A percentile compares a stretch with the other conserved stretches of the same genome.
phyloP scores from a whole-genome alignment of 2,888 invertebrate species.

The Drosophila hamatofila region DNA sequence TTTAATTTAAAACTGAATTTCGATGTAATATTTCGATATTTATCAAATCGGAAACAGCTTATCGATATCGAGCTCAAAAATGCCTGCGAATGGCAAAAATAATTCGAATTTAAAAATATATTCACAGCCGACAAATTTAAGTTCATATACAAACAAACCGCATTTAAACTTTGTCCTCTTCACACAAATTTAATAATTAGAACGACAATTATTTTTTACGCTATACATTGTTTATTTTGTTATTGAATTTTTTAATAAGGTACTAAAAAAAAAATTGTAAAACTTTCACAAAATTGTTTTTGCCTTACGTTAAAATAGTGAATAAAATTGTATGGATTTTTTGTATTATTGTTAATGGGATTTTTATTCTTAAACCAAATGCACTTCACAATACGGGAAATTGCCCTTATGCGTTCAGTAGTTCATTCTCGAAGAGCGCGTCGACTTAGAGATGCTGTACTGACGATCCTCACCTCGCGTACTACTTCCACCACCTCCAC shows the following conservation, averaged over 20 bases:
- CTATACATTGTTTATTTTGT: constrained; percentile 49
- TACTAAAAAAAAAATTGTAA: constrained; percentile 61
- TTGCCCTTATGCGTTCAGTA: constrained; percentile 42
- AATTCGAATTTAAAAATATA: not conserved
- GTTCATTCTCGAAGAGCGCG: constrained; percentile 78
- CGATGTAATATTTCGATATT: constrained; percentile 1
- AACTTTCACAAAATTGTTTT: constrained; percentile 48
- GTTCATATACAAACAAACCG: not conserved
- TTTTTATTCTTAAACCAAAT: constrained; percentile 58
- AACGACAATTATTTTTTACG: not conserved
- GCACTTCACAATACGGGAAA: constrained; percentile 40
- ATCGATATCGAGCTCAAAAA: not conserved
- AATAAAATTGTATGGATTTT: constrained; percentile 32
- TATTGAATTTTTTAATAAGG: constrained; percentile 35
- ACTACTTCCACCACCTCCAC: constrained; percentile 29
- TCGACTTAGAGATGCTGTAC: constrained; percentile 90
- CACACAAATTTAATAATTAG: not conserved
- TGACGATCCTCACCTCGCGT: constrained; percentile 87
- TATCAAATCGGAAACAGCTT: not conserved
- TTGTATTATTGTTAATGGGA: constrained; percentile 17
- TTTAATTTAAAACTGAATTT: not conserved
- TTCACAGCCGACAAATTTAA: not conserved
- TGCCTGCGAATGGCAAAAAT: constrained; percentile 1
- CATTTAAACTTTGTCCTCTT: not conserved
- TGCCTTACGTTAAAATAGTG: constrained; percentile 35